phyloP scores from a whole-genome alignment of 2,888 invertebrate genomes.

The Globia sparganii region DNA sequence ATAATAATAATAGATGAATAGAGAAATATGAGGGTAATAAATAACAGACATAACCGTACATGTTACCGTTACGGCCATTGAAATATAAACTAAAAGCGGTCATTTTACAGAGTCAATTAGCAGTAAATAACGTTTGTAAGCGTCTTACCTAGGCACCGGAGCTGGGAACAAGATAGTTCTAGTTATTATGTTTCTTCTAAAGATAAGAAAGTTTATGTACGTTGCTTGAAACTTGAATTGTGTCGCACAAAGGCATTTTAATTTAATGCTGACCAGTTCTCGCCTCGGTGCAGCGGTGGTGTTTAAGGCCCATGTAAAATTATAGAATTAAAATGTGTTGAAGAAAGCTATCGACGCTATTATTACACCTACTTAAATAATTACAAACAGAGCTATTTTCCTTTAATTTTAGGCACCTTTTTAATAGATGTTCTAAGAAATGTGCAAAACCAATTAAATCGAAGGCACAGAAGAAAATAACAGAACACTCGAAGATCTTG shows the following conservation, averaged over 20 bases:
- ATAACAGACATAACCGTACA: conserved; percentile 58
- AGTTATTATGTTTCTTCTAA: conserved; percentile 50
- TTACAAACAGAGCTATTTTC: not conserved
- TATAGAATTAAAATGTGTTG: not conserved
- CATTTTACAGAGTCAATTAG: conserved; percentile 65
- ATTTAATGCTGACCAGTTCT: conserved; percentile 5
- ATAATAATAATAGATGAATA: conserved; percentile 64
- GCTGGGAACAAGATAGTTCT: conserved; percentile 52
- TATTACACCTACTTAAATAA: not conserved
- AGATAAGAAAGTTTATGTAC: conserved; percentile 53
- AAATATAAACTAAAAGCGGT: conserved; percentile 61
- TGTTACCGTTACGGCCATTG: conserved; percentile 63
- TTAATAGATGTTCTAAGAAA: not conserved
- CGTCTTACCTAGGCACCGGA: conserved; percentile 45
- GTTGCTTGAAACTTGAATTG: conserved; percentile 31
- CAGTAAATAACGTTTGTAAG: conserved; percentile 66
- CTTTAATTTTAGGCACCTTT: not conserved
- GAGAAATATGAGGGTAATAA: conserved; percentile 62
- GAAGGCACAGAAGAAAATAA: not conserved
- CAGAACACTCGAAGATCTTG: not conserved
- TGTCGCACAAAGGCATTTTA: conserved; percentile 14
- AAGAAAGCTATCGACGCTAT: not conserved
- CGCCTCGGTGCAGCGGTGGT: not conserved
- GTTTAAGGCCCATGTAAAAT: not conserved
- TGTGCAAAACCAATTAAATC: not conserved